Evolutionary conservation across 2,113 vertebrate species (phyloP).

Genomic region (Egretta garzetta): DNA sequence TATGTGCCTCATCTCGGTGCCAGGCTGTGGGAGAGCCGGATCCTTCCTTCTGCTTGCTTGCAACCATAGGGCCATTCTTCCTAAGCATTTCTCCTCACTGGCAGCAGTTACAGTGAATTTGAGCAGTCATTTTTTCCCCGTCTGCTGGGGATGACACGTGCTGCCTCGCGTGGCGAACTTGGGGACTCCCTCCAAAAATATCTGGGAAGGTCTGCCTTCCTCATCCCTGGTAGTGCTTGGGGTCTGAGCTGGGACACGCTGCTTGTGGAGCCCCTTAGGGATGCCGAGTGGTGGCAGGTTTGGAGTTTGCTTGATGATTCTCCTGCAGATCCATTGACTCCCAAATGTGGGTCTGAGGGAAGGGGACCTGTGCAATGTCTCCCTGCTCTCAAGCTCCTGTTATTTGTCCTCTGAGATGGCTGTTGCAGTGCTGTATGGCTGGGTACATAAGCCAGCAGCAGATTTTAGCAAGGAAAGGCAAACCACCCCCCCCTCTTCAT

Average conservation of each 20-base stretch:
- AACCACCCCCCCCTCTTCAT: fast-evolving
- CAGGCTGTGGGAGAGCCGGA: background rate
- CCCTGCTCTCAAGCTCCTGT: background rate
- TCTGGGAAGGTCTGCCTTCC: background rate
- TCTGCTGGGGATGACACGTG: background rate
- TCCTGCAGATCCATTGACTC: background rate
- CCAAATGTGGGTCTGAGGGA: background rate
- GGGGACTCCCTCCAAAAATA: background rate
- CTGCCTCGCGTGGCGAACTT: fast-evolving
- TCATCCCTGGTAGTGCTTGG: background rate
- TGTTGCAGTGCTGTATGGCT: fast-evolving
- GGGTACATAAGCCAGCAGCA: background rate
- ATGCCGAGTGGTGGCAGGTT: fast-evolving
- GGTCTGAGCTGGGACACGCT: background rate
- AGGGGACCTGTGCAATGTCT: no score
- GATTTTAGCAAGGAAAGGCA: background rate
- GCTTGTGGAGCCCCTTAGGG: background rate
- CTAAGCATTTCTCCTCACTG: fast-evolving
- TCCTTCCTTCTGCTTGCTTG: background rate
- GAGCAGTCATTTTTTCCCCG: background rate
- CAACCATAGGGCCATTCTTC: background rate
- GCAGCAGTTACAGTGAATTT: background rate
- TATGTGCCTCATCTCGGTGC: background rate
- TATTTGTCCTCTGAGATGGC: background rate
- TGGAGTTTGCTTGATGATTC: background rate